A percentile compares a stretch with the other conserved stretches of the same genome.
phyloP scores from a whole-genome alignment of 2,797 vertebrate genomes.

The Notolabrus celidotus region DNA sequence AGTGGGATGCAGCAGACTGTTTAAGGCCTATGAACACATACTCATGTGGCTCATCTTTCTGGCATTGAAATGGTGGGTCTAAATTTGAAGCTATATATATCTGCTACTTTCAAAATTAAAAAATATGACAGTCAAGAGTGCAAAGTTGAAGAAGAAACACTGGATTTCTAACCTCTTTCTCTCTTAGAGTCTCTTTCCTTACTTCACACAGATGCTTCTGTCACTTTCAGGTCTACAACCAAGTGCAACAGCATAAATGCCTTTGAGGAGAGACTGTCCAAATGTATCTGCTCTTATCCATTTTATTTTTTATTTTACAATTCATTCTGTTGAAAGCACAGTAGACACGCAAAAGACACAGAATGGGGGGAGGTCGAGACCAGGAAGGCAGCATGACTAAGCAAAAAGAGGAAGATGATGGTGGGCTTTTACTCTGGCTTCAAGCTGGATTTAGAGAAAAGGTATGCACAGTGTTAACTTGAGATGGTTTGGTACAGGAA shows the following conservation, averaged over 20 bases:
- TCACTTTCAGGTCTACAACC: background rate
- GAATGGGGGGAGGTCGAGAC: background rate
- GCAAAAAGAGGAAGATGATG: background rate
- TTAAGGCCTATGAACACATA: background rate
- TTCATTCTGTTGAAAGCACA: conserved; percentile 24
- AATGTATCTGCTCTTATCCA: conserved; percentile 9
- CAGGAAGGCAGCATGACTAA: conserved; percentile 7
- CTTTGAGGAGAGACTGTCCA: conserved; percentile 19
- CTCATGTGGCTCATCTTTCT: background rate
- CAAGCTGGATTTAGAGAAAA: background rate
- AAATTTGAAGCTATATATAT: background rate
- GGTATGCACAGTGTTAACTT: background rate
- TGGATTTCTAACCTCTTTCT: background rate
- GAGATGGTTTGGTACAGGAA: background rate
- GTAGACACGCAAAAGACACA: conserved; percentile 21
- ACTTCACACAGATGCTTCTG: background rate
- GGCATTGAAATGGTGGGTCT: background rate
- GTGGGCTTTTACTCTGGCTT: background rate
- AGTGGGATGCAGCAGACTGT: background rate
- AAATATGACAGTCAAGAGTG: background rate
- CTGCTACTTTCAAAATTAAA: background rate
- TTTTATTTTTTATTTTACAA: conserved; percentile 5
- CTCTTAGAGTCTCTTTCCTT: background rate
- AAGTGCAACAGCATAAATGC: conserved; percentile 19
- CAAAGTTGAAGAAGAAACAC: background rate